Evolutionary conservation across 1,140 invertebrate genomes (phyloP), one percentile per base, ranked within the genome.

Genomic region (Lethrus apterus): DNA sequence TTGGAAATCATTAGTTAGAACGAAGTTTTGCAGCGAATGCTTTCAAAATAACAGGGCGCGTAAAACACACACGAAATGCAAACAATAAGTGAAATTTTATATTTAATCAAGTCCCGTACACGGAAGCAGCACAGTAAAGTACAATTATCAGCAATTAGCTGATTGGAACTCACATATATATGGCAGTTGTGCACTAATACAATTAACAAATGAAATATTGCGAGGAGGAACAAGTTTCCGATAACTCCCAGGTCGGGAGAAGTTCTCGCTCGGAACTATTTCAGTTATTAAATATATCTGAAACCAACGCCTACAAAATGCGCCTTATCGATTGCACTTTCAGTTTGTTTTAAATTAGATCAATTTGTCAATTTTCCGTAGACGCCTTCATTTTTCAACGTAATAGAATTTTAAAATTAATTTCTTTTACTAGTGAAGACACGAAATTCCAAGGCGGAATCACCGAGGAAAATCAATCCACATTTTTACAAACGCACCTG

Each of bases 61-160:
- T 29, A 45, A 34, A 23, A 45, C 18, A 33, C 10, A 33, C 46
- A 33, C 9, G 30, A 33, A 44, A 38, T 35, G 47, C 47, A 49
- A 49, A 49, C 44, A 51, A 47, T 47, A 46, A 51, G 44, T 54
- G 55, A 57, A 51, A 54, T 54, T 57, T 57, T 57, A 57, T 54
- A 57, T 57, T 57, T 52, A 52, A 57, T 54, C 51, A 53, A 48
- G 43, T 50, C 20, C 33, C 11, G 23, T 26, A 31, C 31, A 32
- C 36, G 23, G 40, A 47, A 30, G 51, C 30, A 47, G 18, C 35
- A 14, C 36, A 40, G 46, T 36, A 50, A 44, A 54, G 44, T 44
- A 48, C 52, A 57, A 57, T 57, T 57, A 47, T 51, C 43, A 55
- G 45, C 56, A 57, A 57, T 57, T 57, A 57, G 56, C 50, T 57